phyloP scores from a whole-genome alignment of 2,888 invertebrate species.

The Tetranychus piercei region DNA sequence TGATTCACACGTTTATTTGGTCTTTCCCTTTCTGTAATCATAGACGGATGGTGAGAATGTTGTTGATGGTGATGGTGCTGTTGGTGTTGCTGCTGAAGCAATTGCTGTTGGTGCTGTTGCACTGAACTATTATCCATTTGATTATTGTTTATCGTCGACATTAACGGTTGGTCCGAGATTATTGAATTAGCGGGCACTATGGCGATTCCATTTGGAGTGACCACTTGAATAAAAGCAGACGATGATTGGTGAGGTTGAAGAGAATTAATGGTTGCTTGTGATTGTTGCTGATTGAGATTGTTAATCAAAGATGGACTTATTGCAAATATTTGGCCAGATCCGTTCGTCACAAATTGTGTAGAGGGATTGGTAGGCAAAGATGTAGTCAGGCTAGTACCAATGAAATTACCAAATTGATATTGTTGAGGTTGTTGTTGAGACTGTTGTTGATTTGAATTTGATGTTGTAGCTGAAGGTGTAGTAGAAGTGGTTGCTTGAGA shows the following conservation, averaged over 20 bases:
- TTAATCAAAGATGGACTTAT: constrained; percentile 29
- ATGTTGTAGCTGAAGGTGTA: background rate
- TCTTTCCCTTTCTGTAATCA: background rate
- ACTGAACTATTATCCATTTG: background rate
- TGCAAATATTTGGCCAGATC: constrained; percentile 34
- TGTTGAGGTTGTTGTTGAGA: background rate
- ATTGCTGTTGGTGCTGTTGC: constrained; percentile 14
- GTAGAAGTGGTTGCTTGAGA: background rate
- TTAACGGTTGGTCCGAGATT: background rate
- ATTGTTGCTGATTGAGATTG: background rate
- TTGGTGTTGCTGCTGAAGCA: constrained; percentile 13
- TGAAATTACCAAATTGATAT: background rate
- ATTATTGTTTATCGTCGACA: background rate
- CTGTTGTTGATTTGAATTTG: background rate
- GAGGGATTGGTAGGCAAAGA: background rate
- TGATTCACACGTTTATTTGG: background rate
- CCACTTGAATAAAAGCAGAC: background rate
- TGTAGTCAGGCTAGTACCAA: background rate
- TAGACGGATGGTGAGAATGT: constrained; percentile 5
- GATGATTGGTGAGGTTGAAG: background rate
- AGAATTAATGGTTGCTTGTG: background rate
- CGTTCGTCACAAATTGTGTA: constrained; percentile 29
- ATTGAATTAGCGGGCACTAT: background rate
- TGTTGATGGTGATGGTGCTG: constrained; percentile 16
- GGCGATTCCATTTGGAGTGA: background rate